These are phyloP conservation scores for Macaca fascicularis DNA, from an alignment of 2,113 vertebrate species.

Conservation along the genomic window T2T-MFA8v1.1 NC_088380.1:13739501-13740000, in stretches of 20 bases:
- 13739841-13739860: not conserved
- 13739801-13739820: not conserved
- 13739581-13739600: too few relatives aligned
- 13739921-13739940: not conserved
- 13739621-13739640: not conserved
- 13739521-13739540: too few relatives aligned
- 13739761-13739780: not conserved
- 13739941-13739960: too few relatives aligned
- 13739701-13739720: not conserved
- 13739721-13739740: not conserved
- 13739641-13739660: not conserved
- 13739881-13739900: not conserved
- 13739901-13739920: not conserved
- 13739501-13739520: too few relatives aligned
- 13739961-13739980: not conserved
- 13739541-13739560: too few relatives aligned
- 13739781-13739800: not conserved
- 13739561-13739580: too few relatives aligned
- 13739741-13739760: not conserved
- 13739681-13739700: not conserved
- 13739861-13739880: not conserved
- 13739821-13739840: not conserved
- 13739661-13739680: not conserved
- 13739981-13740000: not conserved
- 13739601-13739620: too few relatives aligned